Conservation (phyloP, 1,140 invertebrate species). For the Danaus melanippus region DNA sequence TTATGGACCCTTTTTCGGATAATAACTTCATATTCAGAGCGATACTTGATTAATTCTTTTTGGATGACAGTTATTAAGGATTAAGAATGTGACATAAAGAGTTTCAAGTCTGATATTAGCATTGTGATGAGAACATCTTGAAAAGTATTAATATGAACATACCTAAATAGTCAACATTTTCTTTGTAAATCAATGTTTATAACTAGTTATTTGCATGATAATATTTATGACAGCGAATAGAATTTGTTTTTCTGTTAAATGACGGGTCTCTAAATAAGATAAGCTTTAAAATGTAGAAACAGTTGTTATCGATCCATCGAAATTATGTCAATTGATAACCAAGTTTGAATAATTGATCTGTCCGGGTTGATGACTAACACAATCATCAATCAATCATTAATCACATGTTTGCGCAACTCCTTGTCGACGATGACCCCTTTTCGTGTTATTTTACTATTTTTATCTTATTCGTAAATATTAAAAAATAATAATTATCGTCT, state of each 20-base stretch:
- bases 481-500: not conserved
- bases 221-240: no score
- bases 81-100: conserved; percentile 19
- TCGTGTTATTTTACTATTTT: conserved; percentile 36
- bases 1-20: conserved; percentile 30
- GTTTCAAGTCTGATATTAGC: conserved; percentile 14
- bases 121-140: no score
- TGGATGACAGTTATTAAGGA: conserved; percentile 17
- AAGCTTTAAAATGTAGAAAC: conserved; percentile 5
- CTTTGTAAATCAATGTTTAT: no score
- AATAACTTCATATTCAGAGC: conserved; percentile 51
- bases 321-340: conserved; percentile 54
- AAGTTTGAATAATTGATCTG: conserved; percentile 53
- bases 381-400: conserved; percentile 50
- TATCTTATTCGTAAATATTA: conserved; percentile 9
- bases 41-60: conserved; percentile 30
- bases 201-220: no score
- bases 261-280: not conserved
- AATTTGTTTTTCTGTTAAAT: no score
- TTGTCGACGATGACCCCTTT: conserved; percentile 27
- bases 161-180: no score
- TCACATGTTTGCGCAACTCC: conserved; percentile 44
- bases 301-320: conserved; percentile 26
- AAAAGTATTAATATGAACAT: no score
- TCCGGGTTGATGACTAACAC: conserved; percentile 27